Conservation (phyloP, 2,113 vertebrate genomes). For the Cochlearius cochlearius region DNA sequence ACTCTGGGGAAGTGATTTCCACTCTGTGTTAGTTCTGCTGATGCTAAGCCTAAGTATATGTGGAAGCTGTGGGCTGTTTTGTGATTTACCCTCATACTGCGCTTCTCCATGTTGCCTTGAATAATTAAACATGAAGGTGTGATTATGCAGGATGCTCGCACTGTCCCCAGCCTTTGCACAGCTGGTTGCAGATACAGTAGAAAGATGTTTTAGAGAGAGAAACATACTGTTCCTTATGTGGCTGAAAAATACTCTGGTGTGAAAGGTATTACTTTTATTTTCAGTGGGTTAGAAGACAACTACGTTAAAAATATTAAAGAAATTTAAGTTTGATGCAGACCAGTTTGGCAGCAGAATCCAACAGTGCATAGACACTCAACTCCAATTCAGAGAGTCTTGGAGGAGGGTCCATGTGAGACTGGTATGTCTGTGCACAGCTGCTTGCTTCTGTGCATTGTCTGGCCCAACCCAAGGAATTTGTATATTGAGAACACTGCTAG, state of each 20-base stretch:
- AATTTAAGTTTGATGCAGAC: neutral
- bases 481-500: neutral
- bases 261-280: neutral
- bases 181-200: neutral
- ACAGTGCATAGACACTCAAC: neutral
- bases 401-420: neutral
- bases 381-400: neutral
- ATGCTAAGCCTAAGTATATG: neutral
- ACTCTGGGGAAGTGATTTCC: neutral
- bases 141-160: neutral
- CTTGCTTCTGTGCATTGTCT: neutral
- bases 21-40: neutral
- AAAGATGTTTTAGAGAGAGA: neutral
- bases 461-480: neutral
- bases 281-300: neutral
- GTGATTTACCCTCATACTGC: neutral
- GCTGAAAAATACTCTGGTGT: neutral
- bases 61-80: neutral
- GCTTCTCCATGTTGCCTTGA: neutral
- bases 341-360: neutral
- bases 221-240: neutral
- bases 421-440: neutral
- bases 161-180: neutral
- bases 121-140: neutral
- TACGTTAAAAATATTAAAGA: neutral